phyloP scores from a whole-genome alignment of 2,888 invertebrate species.

The Cataglyphis livida region DNA sequence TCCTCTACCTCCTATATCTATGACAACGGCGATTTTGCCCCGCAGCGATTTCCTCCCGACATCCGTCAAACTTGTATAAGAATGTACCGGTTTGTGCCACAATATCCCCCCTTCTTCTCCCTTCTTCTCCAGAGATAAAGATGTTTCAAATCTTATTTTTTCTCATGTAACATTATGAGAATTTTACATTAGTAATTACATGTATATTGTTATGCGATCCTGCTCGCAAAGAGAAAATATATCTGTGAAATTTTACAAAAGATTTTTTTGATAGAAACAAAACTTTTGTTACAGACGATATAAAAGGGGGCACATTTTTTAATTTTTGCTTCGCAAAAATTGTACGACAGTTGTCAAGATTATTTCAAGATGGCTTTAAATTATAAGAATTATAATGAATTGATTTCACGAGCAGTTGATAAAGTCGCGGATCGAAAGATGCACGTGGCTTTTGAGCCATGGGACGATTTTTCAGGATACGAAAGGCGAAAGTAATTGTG shows the following conservation, averaged over 20 bases:
- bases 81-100: neutral
- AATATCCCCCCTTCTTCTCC: neutral
- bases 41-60: neutral
- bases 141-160: neutral
- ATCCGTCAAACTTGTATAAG: constrained; percentile 21
- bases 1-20: constrained; percentile 27
- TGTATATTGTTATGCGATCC: neutral
- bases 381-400: no score
- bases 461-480: neutral
- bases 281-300: neutral
- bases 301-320: neutral
- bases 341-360: neutral
- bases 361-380: neutral
- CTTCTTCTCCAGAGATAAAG: neutral
- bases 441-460: neutral
- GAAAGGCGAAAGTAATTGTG: constrained; percentile 35
- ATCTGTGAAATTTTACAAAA: neutral
- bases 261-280: neutral
- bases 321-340: neutral
- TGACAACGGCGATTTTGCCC: constrained; percentile 28
- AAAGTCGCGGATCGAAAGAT: neutral
- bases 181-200: neutral
- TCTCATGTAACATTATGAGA: neutral
- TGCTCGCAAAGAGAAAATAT: neutral
- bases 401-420: neutral